Evolutionary conservation across 1,140 invertebrate species (phyloP).

Genomic region (Orius laevigatus): DNA sequence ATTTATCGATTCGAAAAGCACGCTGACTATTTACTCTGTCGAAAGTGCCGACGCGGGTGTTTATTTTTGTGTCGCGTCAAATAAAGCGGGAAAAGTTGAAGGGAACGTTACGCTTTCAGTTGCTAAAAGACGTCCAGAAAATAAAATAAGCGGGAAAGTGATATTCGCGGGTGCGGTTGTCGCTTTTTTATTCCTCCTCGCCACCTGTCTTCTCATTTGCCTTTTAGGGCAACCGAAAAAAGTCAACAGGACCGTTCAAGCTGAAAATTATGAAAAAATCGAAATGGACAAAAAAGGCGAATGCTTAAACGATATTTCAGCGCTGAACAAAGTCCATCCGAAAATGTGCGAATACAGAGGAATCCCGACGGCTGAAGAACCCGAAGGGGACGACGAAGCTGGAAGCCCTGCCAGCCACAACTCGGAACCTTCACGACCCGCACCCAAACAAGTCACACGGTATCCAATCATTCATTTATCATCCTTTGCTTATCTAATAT

Average conservation of each 20-base stretch:
- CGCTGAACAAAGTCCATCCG: slow-evolving; percentile 19
- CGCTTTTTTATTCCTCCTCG: slow-evolving; percentile 35
- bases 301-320: slow-evolving; percentile 5
- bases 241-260: slow-evolving; percentile 20
- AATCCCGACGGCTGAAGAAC: slow-evolving; percentile 37
- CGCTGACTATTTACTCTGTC: slow-evolving; percentile 49
- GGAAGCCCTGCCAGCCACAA: slow-evolving; percentile 26
- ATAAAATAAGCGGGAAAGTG: slow-evolving; percentile 31
- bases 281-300: slow-evolving; percentile 41
- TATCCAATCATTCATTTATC: neutral
- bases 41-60: slow-evolving; percentile 52
- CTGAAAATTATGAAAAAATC: slow-evolving; percentile 55
- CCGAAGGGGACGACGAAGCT: slow-evolving; percentile 34
- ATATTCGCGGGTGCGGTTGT: slow-evolving; percentile 38
- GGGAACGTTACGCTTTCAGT: slow-evolving; percentile 51
- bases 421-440: slow-evolving; percentile 20
- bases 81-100: slow-evolving; percentile 50
- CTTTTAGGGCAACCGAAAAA: slow-evolving; percentile 29
- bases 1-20: slow-evolving; percentile 32
- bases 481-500: neutral
- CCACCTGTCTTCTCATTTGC: slow-evolving; percentile 40
- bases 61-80: slow-evolving; percentile 58
- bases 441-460: neutral
- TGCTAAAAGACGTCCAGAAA: slow-evolving; percentile 30
- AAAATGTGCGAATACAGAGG: slow-evolving; percentile 51